These are phyloP conservation scores for Drosophila pallidifrons DNA, from an alignment of 1,140 invertebrate species.

Conservation along the genomic window DNA sequence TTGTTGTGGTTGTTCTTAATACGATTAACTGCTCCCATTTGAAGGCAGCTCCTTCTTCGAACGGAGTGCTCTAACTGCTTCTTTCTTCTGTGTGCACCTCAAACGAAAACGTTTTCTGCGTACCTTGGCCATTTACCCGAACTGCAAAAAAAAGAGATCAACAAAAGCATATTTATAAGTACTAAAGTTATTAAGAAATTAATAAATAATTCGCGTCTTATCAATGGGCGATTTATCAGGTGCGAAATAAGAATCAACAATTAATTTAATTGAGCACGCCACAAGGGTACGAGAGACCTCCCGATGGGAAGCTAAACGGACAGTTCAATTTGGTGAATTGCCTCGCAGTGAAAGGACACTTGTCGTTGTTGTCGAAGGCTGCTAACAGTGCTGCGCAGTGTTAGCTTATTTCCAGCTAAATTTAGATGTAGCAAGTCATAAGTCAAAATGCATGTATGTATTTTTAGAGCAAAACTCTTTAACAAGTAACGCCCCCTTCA, in stretches of 20 bases:
- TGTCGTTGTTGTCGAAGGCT: neutral
- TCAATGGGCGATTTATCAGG: conserved; percentile 36
- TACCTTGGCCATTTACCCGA: conserved; percentile 71
- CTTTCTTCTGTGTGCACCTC: conserved; percentile 49
- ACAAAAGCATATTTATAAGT: conserved; percentile 15
- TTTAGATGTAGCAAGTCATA: conserved; percentile 4
- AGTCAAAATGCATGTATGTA: neutral
- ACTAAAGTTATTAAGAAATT: conserved; percentile 21
- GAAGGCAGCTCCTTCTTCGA: conserved; percentile 7
- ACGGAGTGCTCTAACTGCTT: conserved; percentile 23
- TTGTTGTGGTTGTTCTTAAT: conserved; percentile 10
- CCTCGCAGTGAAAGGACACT: conserved; percentile 9
- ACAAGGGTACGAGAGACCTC: neutral
- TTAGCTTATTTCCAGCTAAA: conserved; percentile 18
- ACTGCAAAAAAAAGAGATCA: conserved; percentile 30
- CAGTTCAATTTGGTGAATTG: conserved; percentile 36
- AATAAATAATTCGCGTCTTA: conserved; percentile 15
- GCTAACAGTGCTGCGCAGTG: conserved; percentile 16
- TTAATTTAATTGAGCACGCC: conserved; percentile 43
- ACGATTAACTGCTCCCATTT: conserved; percentile 35
- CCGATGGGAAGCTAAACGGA: conserved; percentile 5
- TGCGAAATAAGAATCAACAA: conserved; percentile 35
- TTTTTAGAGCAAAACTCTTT: neutral
- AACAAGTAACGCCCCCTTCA: neutral
- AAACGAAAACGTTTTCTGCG: conserved; percentile 73